phyloP scores from a whole-genome alignment of 2,888 invertebrate species.

The Nomada goodeniana region DNA sequence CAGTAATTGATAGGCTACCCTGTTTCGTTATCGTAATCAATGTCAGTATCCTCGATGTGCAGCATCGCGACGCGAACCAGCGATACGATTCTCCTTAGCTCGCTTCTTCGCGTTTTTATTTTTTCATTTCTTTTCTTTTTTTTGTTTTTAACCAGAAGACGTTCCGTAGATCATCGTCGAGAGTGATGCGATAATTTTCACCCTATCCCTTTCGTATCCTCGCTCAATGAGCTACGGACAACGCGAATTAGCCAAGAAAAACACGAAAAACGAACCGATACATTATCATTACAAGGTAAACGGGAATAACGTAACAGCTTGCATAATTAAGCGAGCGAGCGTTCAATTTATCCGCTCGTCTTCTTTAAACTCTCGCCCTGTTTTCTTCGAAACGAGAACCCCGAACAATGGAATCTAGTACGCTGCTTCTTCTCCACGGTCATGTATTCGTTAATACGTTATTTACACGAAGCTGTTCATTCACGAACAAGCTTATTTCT shows the following conservation, averaged over 20 bases:
- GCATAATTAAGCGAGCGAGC: constrained; percentile 49
- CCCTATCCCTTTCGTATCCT: neutral
- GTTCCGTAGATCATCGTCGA: constrained; percentile 55
- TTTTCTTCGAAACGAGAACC: constrained; percentile 24
- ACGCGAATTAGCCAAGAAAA: constrained; percentile 11
- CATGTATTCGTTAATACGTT: constrained; percentile 51
- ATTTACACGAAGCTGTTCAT: constrained; percentile 77
- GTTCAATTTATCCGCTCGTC: neutral
- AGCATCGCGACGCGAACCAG: constrained; percentile 46
- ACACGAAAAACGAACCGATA: constrained; percentile 44
- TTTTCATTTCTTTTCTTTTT: neutral
- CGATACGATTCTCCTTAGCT: constrained; percentile 28
- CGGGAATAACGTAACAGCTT: constrained; percentile 56
- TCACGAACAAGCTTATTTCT: constrained; percentile 73
- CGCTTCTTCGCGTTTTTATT: constrained; percentile 12
- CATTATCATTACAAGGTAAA: constrained; percentile 31
- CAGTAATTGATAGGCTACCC: constrained; percentile 84
- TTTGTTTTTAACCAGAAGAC: constrained; percentile 19
- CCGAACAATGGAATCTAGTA: constrained; percentile 44
- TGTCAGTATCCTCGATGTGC: constrained; percentile 73
- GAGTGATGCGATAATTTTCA: constrained; percentile 21
- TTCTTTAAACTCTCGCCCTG: constrained; percentile 18
- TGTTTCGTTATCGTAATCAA: constrained; percentile 83
- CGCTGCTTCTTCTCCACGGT: constrained; percentile 21
- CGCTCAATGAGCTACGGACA: constrained; percentile 48